Evolutionary conservation across 2,797 vertebrate species (phyloP).

Genomic region (Sparidentex hasta): DNA sequence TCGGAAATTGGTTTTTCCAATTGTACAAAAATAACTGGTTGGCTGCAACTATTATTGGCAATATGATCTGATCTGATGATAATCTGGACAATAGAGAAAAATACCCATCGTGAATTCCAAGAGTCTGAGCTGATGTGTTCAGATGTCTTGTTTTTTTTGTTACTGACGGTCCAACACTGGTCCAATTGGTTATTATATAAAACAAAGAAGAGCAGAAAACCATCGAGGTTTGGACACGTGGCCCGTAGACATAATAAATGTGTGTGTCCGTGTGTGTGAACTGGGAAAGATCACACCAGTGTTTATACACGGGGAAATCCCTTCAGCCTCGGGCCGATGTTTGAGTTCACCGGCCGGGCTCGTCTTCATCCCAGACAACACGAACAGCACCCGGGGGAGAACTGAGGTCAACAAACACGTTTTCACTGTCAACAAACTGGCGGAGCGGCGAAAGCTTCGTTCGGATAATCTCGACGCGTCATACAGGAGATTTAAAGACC

Average conservation of each 20-base stretch:
- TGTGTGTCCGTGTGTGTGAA: constrained; percentile 13
- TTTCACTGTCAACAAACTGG: constrained; percentile 40
- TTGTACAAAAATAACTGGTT: constrained; percentile 16
- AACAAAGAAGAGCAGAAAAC: constrained; percentile 5
- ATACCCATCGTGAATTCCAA: neutral
- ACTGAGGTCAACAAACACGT: constrained; percentile 40
- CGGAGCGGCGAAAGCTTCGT: neutral
- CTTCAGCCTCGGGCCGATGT: constrained; percentile 21
- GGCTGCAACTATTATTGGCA: constrained; percentile 18
- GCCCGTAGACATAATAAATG: constrained; percentile 12
- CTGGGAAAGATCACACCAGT: neutral
- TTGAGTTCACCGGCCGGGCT: constrained; percentile 30
- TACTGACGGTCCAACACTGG: neutral
- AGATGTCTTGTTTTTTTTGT: neutral
- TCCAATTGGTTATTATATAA: neutral
- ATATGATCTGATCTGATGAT: constrained; percentile 32
- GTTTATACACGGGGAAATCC: constrained; percentile 43
- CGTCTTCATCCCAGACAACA: constrained; percentile 27
- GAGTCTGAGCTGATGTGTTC: neutral
- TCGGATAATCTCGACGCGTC: neutral
- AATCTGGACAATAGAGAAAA: neutral
- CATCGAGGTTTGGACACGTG: neutral
- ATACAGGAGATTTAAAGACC: constrained; percentile 8
- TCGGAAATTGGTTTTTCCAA: constrained; percentile 12
- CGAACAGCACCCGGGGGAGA: constrained; percentile 20